phyloP scores from a whole-genome alignment of 2,113 vertebrate genomes.

The Desmodus rotundus region DNA sequence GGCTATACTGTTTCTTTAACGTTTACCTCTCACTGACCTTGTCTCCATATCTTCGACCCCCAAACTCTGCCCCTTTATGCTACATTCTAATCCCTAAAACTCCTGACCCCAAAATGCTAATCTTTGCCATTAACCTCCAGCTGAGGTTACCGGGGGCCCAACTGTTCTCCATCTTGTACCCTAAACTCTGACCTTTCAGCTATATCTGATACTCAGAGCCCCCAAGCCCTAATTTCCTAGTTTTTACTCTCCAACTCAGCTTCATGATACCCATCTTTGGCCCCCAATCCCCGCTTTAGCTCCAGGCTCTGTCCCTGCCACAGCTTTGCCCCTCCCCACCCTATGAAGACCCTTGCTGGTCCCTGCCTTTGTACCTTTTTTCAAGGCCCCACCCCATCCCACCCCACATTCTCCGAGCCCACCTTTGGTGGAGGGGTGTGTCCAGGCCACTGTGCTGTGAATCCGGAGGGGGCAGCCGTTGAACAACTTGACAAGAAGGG shows the following conservation, averaged over 20 bases:
- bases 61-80: background rate
- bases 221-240: background rate
- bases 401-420: background rate
- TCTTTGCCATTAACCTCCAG: background rate
- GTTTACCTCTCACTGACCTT: background rate
- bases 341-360: background rate
- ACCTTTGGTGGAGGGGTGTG: constrained; percentile 87
- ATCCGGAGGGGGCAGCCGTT: constrained; percentile 90
- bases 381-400: background rate
- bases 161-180: background rate
- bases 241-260: background rate
- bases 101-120: background rate
- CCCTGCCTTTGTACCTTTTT: background rate
- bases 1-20: background rate
- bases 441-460: constrained; percentile 86
- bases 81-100: background rate
- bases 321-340: no score
- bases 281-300: background rate
- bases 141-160: no score
- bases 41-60: background rate
- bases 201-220: background rate
- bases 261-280: background rate
- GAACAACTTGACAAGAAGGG: constrained; percentile 88
- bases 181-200: background rate
- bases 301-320: background rate